Conservation (phyloP, 2,888 invertebrate species). For the Agriopis marginaria region DNA sequence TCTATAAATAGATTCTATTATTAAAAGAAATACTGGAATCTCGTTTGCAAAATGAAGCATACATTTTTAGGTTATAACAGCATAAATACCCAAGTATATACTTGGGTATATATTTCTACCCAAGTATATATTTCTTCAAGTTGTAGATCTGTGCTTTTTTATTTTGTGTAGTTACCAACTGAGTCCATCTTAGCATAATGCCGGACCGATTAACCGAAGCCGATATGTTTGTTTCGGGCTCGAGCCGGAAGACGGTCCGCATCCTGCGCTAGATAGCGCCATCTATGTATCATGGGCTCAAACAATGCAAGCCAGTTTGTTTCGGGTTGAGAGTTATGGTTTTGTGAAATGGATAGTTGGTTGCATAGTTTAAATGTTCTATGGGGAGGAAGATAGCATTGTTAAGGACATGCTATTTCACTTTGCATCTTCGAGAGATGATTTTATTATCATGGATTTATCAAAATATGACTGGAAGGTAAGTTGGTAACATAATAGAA, state of each 20-base stretch:
- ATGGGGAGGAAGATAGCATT: background rate
- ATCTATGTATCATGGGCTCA: constrained; percentile 45
- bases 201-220: constrained; percentile 56
- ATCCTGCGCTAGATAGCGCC: constrained; percentile 45
- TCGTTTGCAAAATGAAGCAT: no score
- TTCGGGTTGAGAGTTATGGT: constrained; percentile 15
- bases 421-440: background rate
- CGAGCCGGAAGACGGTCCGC: constrained; percentile 48
- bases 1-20: no score
- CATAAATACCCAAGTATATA: no score
- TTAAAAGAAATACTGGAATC: no score
- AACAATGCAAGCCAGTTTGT: constrained; percentile 33
- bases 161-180: background rate
- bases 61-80: no score
- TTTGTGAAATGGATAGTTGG: constrained; percentile 11
- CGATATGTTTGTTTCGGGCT: constrained; percentile 65
- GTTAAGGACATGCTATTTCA: background rate
- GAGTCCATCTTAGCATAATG: constrained; percentile 41
- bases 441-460: no score
- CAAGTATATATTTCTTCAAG: no score
- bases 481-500: no score
- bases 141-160: background rate
- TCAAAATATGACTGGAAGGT: no score
- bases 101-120: no score
- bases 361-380: constrained; percentile 7